Percentiles rank a stretch among this genome's conserved stretches.
phyloP scores from a whole-genome alignment of 2,113 vertebrate genomes.

The Callaeas wilsoni region DNA sequence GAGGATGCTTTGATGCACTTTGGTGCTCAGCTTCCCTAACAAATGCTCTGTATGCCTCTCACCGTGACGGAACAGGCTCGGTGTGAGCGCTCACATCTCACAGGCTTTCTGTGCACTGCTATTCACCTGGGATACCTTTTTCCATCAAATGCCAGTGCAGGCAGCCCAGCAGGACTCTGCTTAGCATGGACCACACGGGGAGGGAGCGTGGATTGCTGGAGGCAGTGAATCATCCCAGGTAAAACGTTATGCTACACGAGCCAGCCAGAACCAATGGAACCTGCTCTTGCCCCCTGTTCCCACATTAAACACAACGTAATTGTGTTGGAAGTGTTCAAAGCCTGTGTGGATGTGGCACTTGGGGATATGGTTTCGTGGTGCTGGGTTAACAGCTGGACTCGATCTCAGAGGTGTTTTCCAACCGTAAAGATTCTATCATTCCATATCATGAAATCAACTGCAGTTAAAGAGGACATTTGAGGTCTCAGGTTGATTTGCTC shows the following conservation, averaged over 20 bases:
- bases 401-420: background rate
- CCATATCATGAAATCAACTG: background rate
- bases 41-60: background rate
- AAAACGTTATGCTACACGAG: fast-evolving
- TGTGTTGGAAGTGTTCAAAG: background rate
- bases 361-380: background rate
- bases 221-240: fast-evolving
- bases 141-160: background rate
- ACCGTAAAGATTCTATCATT: background rate
- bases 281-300: background rate
- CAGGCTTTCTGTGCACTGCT: background rate
- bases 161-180: background rate
- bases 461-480: background rate
- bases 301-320: background rate
- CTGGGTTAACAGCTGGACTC: background rate
- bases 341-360: background rate
- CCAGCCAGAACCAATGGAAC: background rate
- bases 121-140: background rate
- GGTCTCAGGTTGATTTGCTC: background rate
- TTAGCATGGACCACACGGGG: background rate
- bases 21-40: background rate
- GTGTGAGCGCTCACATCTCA: background rate
- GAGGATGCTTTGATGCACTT: background rate
- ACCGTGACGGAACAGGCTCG: background rate
- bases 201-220: background rate